Evolutionary conservation across 2,797 vertebrate species (phyloP), one percentile per base, ranked within the genome.

Genomic region (Chelon auratus): DNA sequence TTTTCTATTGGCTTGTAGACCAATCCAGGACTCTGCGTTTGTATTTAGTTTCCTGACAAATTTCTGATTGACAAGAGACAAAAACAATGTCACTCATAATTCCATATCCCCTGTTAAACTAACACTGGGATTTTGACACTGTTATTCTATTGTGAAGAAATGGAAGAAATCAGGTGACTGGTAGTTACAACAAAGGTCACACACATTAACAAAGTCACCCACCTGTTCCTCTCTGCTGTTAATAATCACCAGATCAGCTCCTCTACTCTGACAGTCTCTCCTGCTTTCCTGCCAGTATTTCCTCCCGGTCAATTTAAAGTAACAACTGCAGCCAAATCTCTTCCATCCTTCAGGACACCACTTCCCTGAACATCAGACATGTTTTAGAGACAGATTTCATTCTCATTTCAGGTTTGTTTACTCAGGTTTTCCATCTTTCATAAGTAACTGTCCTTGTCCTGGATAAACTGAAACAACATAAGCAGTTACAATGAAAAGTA

Each of bases 171-270:
- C 30, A 30, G 30, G 6, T 30, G 4, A 30, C 30, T 33, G 30
- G 30, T 33, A 33, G 30, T 33, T 33, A 33, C 30, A 33, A 6
- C 30, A 33, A 8, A 33, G 30, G 8, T 33, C 30, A 8, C 30
- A 33, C 30, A 33, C 30, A 33, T 33, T 33, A 13, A 40, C 39
- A 53, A 18, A 60, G 40, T 54, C 20, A 67, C 75, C 12, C 54
- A 68, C 66, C 26, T 70, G 47, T 43, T 68, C 77, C n/a, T 58
- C 40, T 15, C 9, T 1, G 20, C 0, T 59, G 51, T 74, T 40
- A 1, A 76, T 37, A n/a, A 48, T 5, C n/a, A 62, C 53, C 54
- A 81, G 75, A 24, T 72, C 12, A 6, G 63, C 50, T 39, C 30
- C 47, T 17, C 0, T 30, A 0, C 0, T 0, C 40, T 4, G 3